Conservation (phyloP, 2,888 invertebrate species). For the Amblyjoppa fuscipennis region DNA sequence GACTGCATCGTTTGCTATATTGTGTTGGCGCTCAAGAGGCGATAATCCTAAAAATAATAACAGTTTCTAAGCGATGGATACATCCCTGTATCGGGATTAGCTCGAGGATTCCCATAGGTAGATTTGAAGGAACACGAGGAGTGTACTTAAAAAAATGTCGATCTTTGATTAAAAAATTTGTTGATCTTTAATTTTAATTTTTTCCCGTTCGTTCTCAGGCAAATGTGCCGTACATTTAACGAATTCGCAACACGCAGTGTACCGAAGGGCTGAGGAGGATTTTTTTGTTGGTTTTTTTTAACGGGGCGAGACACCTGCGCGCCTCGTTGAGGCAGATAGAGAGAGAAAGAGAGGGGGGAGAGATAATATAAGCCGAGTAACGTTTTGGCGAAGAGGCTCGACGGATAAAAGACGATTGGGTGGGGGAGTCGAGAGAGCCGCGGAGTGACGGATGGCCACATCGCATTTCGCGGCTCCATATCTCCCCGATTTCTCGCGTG, state of each 20-base stretch:
- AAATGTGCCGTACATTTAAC: slow-evolving; percentile 72
- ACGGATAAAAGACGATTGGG: slow-evolving; percentile 56
- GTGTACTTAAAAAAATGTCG: too few species aligned
- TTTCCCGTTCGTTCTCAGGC: slow-evolving; percentile 29
- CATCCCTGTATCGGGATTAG: too few species aligned
- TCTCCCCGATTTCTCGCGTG: slow-evolving; percentile 84
- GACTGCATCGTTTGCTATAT: too few species aligned
- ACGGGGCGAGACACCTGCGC: slow-evolving; percentile 68
- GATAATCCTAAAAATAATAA: too few species aligned
- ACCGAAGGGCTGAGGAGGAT: slow-evolving; percentile 36
- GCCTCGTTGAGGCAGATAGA: slow-evolving; percentile 46
- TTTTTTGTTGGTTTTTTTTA: slow-evolving; percentile 25
- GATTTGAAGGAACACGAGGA: too few species aligned
- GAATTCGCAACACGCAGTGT: slow-evolving; percentile 71
- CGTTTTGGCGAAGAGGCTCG: slow-evolving; percentile 11
- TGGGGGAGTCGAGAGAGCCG: slow-evolving; percentile 70
- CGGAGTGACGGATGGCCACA: slow-evolving; percentile 84
- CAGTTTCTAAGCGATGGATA: too few species aligned
- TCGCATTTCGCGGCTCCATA: slow-evolving; percentile 84
- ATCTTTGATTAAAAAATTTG: too few species aligned
- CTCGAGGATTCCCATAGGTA: too few species aligned
- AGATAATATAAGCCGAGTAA: slow-evolving; percentile 17
- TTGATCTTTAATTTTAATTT: not conserved
- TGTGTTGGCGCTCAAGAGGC: too few species aligned
- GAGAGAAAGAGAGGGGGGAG: slow-evolving; percentile 16